Evolutionary conservation across 2,113 vertebrate species (phyloP).

Genomic region (Anolis carolinensis): DNA sequence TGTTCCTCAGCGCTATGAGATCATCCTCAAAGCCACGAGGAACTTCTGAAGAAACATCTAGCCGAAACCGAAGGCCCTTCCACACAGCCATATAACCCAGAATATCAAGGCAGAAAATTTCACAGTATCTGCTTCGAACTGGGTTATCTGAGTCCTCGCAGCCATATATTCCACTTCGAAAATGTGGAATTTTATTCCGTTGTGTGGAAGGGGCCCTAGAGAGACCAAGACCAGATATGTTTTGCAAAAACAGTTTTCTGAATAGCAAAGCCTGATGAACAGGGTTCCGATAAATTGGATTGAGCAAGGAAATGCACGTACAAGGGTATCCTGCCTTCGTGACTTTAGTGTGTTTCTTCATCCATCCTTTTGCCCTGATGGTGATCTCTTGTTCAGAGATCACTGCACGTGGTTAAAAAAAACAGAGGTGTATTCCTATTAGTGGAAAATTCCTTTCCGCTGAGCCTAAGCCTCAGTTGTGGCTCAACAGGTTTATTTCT

Average conservation of each 20-base stretch:
- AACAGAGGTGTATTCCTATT: constrained; percentile 16
- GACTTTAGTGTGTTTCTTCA: not conserved
- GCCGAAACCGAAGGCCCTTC: no score
- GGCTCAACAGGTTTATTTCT: constrained; percentile 68
- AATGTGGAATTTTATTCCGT: no score
- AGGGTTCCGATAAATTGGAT: not conserved
- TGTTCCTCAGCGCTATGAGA: not conserved
- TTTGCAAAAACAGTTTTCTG: not conserved
- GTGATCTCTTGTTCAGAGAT: not conserved
- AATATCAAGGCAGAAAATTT: no score
- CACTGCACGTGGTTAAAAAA: not conserved
- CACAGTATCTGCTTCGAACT: no score
- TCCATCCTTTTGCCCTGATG: not conserved
- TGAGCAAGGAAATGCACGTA: not conserved
- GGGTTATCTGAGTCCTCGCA: no score
- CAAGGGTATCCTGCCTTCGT: not conserved
- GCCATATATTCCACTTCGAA: no score
- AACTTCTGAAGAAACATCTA: no score
- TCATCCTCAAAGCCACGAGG: not conserved
- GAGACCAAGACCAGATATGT: not conserved
- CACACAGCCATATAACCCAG: no score
- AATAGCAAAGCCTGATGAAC: not conserved
- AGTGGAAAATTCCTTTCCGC: constrained; percentile 70
- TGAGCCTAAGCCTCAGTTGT: constrained; percentile 38
- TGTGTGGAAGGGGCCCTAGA: no score